A percentile compares a stretch with the other conserved stretches of the same genome.
Conservation (phyloP, 2,888 invertebrate species). For the Thereva nobilitata region DNA sequence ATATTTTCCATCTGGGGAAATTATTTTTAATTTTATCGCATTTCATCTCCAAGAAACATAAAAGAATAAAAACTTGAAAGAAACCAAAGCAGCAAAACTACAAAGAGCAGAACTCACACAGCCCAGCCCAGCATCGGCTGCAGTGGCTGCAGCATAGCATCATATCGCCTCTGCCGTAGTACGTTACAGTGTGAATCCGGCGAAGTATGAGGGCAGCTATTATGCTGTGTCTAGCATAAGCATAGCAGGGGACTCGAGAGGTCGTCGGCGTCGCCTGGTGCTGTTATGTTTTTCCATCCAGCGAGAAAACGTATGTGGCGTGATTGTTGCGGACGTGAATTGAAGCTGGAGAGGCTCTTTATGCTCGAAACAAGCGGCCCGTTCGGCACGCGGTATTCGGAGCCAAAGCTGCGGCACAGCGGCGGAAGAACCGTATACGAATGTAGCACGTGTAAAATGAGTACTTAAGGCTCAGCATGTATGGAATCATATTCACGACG, state of each 20-base stretch:
- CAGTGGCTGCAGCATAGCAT: neutral
- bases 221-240: conserved; percentile 2
- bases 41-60: conserved; percentile 16
- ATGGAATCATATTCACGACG: neutral
- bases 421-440: conserved; percentile 9
- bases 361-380: conserved; percentile 5
- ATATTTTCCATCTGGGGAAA: conserved; percentile 29
- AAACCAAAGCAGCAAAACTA: conserved; percentile 7
- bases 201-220: neutral
- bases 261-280: conserved; percentile 7
- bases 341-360: conserved; percentile 21
- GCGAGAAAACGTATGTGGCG: conserved; percentile 1
- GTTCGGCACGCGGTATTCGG: conserved; percentile 13
- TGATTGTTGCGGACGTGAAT: neutral
- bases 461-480: conserved; percentile 1
- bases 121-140: neutral
- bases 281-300: neutral
- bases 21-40: conserved; percentile 32
- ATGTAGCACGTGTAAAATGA: conserved; percentile 28
- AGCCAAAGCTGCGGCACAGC: neutral
- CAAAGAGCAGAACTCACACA: neutral
- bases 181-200: neutral
- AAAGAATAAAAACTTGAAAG: conserved; percentile 15
- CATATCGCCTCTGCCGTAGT: too few relatives aligned
- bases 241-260: conserved; percentile 28